phyloP scores from a whole-genome alignment of 2,888 invertebrate species.

The Drosophila testacea region DNA sequence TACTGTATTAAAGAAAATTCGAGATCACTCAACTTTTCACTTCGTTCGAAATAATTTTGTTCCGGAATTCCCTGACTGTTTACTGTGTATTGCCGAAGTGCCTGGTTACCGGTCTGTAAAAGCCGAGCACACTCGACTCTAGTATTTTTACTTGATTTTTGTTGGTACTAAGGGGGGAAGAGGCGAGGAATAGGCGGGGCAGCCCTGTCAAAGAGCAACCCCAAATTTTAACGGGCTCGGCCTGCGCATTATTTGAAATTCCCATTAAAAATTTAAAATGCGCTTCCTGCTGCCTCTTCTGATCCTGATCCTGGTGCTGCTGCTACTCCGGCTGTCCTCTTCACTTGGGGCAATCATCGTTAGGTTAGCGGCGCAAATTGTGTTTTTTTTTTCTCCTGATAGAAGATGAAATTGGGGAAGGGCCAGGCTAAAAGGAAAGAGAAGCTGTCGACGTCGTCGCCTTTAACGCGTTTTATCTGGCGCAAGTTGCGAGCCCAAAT shows the following conservation, averaged over 20 bases:
- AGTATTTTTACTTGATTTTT: too few species aligned
- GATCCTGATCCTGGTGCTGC: slow-evolving; percentile 35
- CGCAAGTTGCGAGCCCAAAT: slow-evolving; percentile 42
- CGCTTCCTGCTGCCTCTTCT: slow-evolving; percentile 48
- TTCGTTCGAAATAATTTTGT: too few species aligned
- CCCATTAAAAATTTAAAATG: slow-evolving; percentile 80
- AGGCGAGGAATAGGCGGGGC: neutral
- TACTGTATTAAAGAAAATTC: too few species aligned
- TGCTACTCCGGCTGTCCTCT: slow-evolving; percentile 3
- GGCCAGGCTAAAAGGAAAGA: neutral
- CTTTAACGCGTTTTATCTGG: slow-evolving; percentile 60
- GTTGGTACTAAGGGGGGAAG: neutral
- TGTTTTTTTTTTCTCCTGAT: slow-evolving; percentile 50
- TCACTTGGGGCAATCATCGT: slow-evolving; percentile 73
- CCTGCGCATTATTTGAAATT: slow-evolving; percentile 76
- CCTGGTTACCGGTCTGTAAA: too few species aligned
- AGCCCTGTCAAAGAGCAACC: slow-evolving; percentile 54
- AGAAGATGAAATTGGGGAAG: neutral
- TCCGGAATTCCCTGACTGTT: too few species aligned
- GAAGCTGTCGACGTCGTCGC: slow-evolving; percentile 38
- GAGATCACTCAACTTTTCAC: too few species aligned
- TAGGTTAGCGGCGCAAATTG: slow-evolving; percentile 78
- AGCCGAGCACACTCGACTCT: too few species aligned
- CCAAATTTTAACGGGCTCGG: slow-evolving; percentile 42
- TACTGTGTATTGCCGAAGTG: too few species aligned